Percentiles rank a stretch among this genome's conserved stretches.
These are phyloP conservation scores for Tiliacea aurago DNA, from an alignment of 2,888 invertebrate genomes.

Conservation along the genomic window DNA sequence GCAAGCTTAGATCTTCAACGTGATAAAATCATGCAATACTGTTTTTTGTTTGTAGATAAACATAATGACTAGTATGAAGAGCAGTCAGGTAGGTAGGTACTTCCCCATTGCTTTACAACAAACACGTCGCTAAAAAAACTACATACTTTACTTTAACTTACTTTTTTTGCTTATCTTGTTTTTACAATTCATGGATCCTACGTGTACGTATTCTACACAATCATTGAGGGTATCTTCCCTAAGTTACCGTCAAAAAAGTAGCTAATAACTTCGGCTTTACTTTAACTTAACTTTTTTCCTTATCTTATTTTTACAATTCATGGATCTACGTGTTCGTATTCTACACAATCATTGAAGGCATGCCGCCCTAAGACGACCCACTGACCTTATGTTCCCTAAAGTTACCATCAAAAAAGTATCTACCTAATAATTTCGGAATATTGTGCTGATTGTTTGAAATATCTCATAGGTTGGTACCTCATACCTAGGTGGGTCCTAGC, in stretches of 20 bases:
- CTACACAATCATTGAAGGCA: no score
- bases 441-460: not conserved
- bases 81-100: conserved; percentile 13
- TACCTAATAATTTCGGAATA: not conserved
- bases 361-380: no score
- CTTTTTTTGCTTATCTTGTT: conserved; percentile 11
- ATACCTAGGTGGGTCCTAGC: not conserved
- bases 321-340: no score
- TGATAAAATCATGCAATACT: not conserved
- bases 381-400: accelerated
- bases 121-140: not conserved
- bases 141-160: not conserved
- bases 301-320: no score
- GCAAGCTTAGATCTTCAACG: not conserved
- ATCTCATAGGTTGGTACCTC: not conserved
- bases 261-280: no score
- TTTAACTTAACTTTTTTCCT: no score
- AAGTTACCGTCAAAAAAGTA: not conserved
- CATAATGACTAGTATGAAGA: conserved; percentile 8
- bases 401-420: not conserved
- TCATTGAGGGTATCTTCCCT: not conserved
- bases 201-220: not conserved
- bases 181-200: not conserved
- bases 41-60: conserved; percentile 23
- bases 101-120: conserved; percentile 27